These are phyloP conservation scores for Cryptus viduatorius DNA, from an alignment of 2,888 invertebrate genomes.

Conservation along the genomic window DNA sequence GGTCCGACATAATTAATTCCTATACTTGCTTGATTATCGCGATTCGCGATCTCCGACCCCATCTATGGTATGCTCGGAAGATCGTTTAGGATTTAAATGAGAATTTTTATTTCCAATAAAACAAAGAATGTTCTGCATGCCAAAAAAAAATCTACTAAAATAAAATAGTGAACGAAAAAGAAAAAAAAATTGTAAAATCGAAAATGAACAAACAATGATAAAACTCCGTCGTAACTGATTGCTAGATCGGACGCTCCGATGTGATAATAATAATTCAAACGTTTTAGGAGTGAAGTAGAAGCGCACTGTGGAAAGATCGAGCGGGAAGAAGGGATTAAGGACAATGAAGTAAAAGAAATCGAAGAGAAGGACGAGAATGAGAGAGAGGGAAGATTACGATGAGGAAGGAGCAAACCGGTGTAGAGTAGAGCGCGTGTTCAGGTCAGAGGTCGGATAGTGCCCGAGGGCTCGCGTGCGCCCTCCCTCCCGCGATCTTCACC, in stretches of 20 bases:
- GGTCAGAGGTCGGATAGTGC: conserved; percentile 84
- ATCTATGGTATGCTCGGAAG: background rate
- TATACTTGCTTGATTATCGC: conserved; percentile 26
- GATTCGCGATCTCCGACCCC: background rate
- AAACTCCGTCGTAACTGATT: background rate
- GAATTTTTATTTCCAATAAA: too few relatives aligned
- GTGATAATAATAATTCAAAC: conserved; percentile 11
- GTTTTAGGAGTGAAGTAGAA: conserved; percentile 43
- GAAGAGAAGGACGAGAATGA: conserved; percentile 69
- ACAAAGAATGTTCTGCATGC: too few relatives aligned
- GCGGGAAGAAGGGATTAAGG: conserved; percentile 38
- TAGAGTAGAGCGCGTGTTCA: conserved; percentile 76
- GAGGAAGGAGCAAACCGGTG: conserved; percentile 67
- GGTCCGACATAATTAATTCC: conserved; percentile 75
- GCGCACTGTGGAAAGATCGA: conserved; percentile 33
- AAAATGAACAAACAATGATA: background rate
- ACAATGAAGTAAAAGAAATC: conserved; percentile 60
- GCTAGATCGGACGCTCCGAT: background rate
- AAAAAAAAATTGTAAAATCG: background rate
- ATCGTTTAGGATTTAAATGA: background rate
- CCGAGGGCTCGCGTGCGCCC: conserved; percentile 81
- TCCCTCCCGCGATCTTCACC: conserved; percentile 47
- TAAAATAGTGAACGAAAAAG: background rate
- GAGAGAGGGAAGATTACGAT: conserved; percentile 75
- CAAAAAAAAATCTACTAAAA: too few relatives aligned